phyloP scores from a whole-genome alignment of 2,888 invertebrate genomes.

The Andrena bucephala region DNA sequence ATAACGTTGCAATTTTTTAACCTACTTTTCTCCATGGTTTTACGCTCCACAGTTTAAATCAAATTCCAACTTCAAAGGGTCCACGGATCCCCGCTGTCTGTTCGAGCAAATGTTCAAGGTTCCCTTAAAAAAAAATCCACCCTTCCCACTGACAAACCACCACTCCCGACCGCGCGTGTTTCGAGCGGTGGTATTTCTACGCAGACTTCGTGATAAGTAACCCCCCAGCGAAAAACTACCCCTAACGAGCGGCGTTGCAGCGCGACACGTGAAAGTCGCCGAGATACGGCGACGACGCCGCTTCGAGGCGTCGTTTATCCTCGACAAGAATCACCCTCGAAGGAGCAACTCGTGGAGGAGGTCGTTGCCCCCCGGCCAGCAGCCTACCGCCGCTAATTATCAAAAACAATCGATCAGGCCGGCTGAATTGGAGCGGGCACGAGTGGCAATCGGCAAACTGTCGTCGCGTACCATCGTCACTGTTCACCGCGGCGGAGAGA shows the following conservation, averaged over 20 bases:
- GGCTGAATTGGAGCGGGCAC: neutral
- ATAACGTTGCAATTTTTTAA: no score
- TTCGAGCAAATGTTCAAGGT: neutral
- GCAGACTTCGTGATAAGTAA: neutral
- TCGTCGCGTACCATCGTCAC: slow-evolving; percentile 1
- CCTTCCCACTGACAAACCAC: neutral
- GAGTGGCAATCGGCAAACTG: neutral
- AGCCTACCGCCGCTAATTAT: slow-evolving; percentile 16
- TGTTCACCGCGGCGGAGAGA: slow-evolving; percentile 6
- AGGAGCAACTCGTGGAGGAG: neutral
- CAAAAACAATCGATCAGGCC: slow-evolving; percentile 43
- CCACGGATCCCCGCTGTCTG: neutral
- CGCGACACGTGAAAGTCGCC: neutral
- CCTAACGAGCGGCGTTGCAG: neutral
- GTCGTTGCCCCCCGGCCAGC: slow-evolving; percentile 24
- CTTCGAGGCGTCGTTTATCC: neutral
- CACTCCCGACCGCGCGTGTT: neutral
- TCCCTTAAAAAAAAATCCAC: neutral
- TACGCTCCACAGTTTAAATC: neutral
- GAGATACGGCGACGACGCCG: neutral
- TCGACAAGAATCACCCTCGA: neutral
- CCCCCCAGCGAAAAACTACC: neutral
- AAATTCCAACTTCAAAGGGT: neutral
- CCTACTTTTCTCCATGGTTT: neutral
- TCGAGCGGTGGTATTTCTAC: no score